A percentile compares a stretch with the other conserved stretches of the same genome.
phyloP scores from a whole-genome alignment of 1,140 invertebrate species.

The Pemphigus obesinymphae region DNA sequence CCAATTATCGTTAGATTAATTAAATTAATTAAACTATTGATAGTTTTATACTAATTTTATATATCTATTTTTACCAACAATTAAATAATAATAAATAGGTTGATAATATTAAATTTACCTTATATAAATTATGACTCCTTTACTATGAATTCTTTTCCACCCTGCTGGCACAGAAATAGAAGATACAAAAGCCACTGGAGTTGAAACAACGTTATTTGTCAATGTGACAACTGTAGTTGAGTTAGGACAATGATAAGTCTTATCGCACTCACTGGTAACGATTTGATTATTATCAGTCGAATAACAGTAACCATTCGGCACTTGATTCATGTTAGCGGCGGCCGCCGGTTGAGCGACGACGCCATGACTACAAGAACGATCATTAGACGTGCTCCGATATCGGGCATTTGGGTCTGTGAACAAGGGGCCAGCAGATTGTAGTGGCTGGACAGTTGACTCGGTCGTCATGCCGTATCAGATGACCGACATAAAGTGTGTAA shows the following conservation, averaged over 20 bases:
- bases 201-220: constrained; percentile 28
- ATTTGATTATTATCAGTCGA: constrained; percentile 15
- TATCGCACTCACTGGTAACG: background rate
- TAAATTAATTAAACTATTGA: too few relatives aligned
- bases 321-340: constrained; percentile 28
- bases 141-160: constrained; percentile 23
- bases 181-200: constrained; percentile 19
- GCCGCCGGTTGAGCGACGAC: constrained; percentile 36
- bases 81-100: background rate
- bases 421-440: constrained; percentile 28
- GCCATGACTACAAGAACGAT: constrained; percentile 15
- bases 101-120: background rate
- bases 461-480: constrained; percentile 41
- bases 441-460: constrained; percentile 33
- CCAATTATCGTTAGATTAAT: too few relatives aligned
- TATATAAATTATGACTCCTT: constrained; percentile 24
- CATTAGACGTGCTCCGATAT: constrained; percentile 26
- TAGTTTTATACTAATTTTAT: too few relatives aligned
- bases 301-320: constrained; percentile 14
- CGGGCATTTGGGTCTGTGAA: constrained; percentile 2
- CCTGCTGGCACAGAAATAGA: constrained; percentile 28
- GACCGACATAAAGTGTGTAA: constrained; percentile 25
- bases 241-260: background rate
- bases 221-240: constrained; percentile 4
- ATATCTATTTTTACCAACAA: too few relatives aligned